Conservation (phyloP, 2,113 vertebrate species). For the Erinaceus europaeus region DNA sequence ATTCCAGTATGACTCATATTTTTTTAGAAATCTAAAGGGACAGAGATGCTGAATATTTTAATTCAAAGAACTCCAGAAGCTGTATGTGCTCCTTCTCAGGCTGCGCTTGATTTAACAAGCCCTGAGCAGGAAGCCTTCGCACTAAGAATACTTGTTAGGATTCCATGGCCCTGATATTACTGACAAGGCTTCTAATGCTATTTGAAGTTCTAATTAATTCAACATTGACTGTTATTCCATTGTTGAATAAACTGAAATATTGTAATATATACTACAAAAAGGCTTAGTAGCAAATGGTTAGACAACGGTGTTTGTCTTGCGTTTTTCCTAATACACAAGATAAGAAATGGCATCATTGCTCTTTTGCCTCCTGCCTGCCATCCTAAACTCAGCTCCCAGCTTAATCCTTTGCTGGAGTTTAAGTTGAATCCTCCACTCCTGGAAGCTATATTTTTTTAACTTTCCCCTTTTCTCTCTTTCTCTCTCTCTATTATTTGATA, state of each 20-base stretch:
- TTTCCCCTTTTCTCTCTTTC: too few relatives aligned
- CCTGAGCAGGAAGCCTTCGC: neutral
- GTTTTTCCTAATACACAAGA: neutral
- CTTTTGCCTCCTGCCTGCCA: neutral
- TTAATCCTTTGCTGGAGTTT: neutral
- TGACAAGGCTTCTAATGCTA: neutral
- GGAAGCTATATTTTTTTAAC: too few relatives aligned
- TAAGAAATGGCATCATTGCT: neutral
- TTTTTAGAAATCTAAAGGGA: conserved; percentile 36
- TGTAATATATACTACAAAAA: neutral
- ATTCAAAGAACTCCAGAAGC: neutral
- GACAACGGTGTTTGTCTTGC: neutral
- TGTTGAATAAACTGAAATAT: neutral
- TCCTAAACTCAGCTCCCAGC: neutral
- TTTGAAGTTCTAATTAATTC: conserved; percentile 41
- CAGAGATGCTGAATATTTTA: neutral
- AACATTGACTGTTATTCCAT: neutral
- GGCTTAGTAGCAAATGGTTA: neutral
- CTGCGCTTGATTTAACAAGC: neutral
- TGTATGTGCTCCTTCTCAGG: neutral
- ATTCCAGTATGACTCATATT: conserved; percentile 47
- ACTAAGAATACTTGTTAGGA: neutral
- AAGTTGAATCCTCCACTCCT: too few relatives aligned
- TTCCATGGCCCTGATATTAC: neutral
- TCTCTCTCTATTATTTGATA: too few relatives aligned